These are phyloP conservation scores for Diadophis punctatus DNA, from an alignment of 2,113 vertebrate species.

Conservation along the genomic window DNA sequence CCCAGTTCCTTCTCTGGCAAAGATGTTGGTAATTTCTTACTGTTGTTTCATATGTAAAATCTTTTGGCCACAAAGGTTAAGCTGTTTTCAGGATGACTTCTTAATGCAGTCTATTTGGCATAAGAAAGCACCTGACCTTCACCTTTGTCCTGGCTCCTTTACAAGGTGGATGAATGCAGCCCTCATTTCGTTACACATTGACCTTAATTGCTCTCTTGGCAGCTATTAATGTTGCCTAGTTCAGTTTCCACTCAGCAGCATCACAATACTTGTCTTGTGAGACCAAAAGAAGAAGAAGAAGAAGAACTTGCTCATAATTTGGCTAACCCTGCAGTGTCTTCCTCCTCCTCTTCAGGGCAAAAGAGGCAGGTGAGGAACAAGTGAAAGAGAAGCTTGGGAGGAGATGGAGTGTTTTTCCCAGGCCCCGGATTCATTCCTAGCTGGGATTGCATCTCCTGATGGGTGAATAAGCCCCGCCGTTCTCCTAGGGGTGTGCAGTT, in stretches of 20 bases:
- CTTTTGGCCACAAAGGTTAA: background rate
- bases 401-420: background rate
- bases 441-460: background rate
- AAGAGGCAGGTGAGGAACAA: background rate
- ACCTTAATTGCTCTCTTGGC: background rate
- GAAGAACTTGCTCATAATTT: background rate
- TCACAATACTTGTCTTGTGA: background rate
- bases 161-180: background rate
- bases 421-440: too few relatives aligned
- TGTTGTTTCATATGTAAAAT: background rate
- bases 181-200: background rate
- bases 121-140: background rate
- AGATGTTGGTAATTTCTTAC: background rate
- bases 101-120: background rate
- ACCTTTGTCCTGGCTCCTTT: background rate
- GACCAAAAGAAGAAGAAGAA: background rate
- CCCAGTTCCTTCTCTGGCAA: background rate
- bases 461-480: background rate
- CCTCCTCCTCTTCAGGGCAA: background rate
- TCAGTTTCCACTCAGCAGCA: background rate
- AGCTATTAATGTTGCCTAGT: background rate
- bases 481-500: background rate
- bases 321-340: background rate
- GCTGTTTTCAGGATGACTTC: background rate
- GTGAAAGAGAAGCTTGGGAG: background rate